Percentiles rank a stretch among this genome's conserved stretches.
phyloP scores from a whole-genome alignment of 2,888 invertebrate genomes.

The Lasius platythorax region DNA sequence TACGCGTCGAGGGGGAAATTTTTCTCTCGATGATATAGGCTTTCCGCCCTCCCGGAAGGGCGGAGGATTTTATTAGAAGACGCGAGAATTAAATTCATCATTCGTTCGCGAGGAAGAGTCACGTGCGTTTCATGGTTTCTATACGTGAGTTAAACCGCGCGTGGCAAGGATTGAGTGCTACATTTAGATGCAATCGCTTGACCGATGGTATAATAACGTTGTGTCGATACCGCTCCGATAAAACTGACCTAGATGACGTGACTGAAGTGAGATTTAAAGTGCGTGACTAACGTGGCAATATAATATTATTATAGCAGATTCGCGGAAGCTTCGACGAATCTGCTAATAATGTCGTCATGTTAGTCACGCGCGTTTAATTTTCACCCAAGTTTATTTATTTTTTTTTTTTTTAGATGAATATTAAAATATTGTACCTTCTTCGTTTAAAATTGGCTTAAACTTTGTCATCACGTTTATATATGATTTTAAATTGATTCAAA shows the following conservation, averaged over 20 bases:
- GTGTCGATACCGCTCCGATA: conserved; percentile 26
- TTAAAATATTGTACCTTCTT: background rate
- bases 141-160: background rate
- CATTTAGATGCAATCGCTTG: conserved; percentile 32
- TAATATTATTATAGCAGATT: conserved; percentile 32
- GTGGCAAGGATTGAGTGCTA: conserved; percentile 20
- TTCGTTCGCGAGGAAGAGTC: background rate
- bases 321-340: conserved; percentile 6
- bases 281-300: conserved; percentile 22
- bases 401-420: background rate
- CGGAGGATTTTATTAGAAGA: conserved; percentile 5
- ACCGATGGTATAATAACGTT: background rate
- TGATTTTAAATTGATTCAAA: background rate
- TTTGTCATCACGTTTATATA: background rate
- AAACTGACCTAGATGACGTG: conserved; percentile 26
- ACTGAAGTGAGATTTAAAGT: conserved; percentile 40
- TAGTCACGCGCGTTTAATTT: background rate
- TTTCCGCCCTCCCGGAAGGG: background rate
- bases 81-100: conserved; percentile 25
- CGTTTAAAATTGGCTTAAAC: background rate
- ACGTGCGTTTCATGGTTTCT: background rate
- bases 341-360: background rate
- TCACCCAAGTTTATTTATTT: background rate
- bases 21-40: conserved; percentile 16
- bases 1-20: background rate